Base-by-base conservation (phyloP, 2,888 invertebrate genomes). In the Pristionchus entomophagus region DNA sequence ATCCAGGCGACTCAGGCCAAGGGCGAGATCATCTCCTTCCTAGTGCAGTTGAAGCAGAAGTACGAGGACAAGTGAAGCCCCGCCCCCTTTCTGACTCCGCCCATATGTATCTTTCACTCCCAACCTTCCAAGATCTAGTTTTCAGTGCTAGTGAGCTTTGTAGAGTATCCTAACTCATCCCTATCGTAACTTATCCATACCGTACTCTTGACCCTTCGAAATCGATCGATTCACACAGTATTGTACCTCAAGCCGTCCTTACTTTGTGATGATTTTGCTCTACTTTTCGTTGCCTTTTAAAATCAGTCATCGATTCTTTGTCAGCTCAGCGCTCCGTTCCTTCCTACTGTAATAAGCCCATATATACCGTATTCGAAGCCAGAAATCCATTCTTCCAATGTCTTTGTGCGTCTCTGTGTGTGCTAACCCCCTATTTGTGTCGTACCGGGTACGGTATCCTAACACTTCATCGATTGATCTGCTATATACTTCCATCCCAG, bases 1-100 rank as follows among this genome's bases (percentile, higher is more conserved):
- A 85, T 85, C 8, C 38, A 85, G 77, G 73, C 85, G 0, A 85
- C 77, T 19, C 62, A 85, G 29, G 85, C 85, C 10, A 85, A 85
- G 77, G 85, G 85, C 6, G 85, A 85, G 22, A 85, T 85, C 73
- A 85, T 85, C 53, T 77, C 85, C 0, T 85, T 85, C 41, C 85
- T 85, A 8, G 85, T 85, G 17, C 45, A 51, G 29, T 38, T 85
- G 19, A 85, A 85, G 56, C 51, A 56, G 12, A 85, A 85, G 41
- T 85, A 85, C 41, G 56, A n/a, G n/a, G n/a, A 49, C 29, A 80
- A 80, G 78, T 80, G 19, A 49, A 3, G 78, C 35, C 14, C 51
- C 32, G 29, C 22, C 49, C 29, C 10, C 49, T 78, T 69, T 41
- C 14, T n/a, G 32, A n/a, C 19, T 29, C 35, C 22, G 29, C 59